Conservation (phyloP, 2,113 vertebrate species). For the Tamias sibiricus region DNA sequence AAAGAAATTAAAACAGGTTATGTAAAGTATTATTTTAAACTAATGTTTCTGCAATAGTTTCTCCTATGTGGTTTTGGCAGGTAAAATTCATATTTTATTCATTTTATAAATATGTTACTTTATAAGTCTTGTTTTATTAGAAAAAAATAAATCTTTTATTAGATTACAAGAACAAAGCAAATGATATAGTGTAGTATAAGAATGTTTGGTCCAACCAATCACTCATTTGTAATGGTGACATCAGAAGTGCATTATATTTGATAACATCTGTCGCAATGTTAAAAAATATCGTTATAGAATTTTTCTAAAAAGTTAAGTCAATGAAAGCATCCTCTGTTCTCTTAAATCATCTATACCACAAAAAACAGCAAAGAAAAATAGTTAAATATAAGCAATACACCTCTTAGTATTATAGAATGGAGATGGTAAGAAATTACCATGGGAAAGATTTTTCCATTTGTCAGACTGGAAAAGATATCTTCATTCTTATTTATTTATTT, state of each 20-base stretch:
- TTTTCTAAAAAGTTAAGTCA: not conserved
- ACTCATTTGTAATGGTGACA: not conserved
- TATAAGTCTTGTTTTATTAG: not conserved
- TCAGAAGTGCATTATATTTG: not conserved
- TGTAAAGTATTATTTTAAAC: not conserved
- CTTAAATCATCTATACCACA: not conserved
- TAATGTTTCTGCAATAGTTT: not conserved
- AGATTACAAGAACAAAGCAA: slow-evolving; percentile 24
- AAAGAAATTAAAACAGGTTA: not conserved
- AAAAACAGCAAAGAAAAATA: not conserved
- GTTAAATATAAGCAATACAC: not conserved
- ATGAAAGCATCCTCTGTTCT: not conserved
- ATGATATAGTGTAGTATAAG: not conserved
- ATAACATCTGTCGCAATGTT: not conserved
- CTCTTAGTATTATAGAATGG: not conserved
- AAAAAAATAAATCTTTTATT: not conserved
- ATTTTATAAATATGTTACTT: not conserved
- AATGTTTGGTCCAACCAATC: not conserved
- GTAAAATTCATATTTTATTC: not conserved
- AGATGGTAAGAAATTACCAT: not conserved
- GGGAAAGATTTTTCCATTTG: not conserved
- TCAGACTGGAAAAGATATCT: not conserved
- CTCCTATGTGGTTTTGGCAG: not conserved
- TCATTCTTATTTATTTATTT: too few species aligned
- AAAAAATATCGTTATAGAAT: not conserved